Base-by-base conservation (phyloP, 2,113 vertebrate species). In the Globicephala melas region DNA sequence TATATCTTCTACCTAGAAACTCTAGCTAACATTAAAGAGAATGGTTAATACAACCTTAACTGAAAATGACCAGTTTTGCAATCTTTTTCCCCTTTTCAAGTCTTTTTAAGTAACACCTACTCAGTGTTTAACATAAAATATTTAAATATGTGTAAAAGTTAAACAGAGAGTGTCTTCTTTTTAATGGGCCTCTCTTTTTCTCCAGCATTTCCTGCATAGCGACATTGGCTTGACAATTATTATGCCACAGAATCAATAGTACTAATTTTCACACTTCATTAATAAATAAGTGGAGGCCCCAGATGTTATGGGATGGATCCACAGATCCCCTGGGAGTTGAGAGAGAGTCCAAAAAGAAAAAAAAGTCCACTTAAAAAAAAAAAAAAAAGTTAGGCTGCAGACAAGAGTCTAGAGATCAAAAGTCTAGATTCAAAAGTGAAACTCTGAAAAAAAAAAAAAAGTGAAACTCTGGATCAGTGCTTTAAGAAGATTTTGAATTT, bases 181-280 rank as follows among this genome's bases (percentile, higher is more conserved):
- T 21, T 83, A 84, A 63, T 8, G 26, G 9, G 23, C 33, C 41
- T 25, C 71, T 89, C 28, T 76, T 76, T 17, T 38, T 63, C 93
- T 67, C 91, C 33, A 89, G 77, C 5, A 70, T 63, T 85, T 95
- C 44, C 23, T 2, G 5, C 21, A 47, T 68, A 26, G 26, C 6
- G 58, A 50, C 0, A 0, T 38, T 28, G 55, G 33, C 33, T 67
- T 25, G 47, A 50, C 63, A 53, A 71, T 44, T 44, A 18, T 76
- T 91, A 89, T 70, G 18, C 89, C 89, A 76, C 1, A 79, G 67
- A 80, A 58, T 83, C 65, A 82, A 90, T 5, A 81, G 28, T 67
- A 31, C 62, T 65, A 80, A 83, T 97, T 87, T 89, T 87, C 74
- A 92, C 44, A 96, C 79, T 71, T 94, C 28, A 21, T 93, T 94